phyloP scores from a whole-genome alignment of 2,113 vertebrate species.

The Ariopsis seemanni region DNA sequence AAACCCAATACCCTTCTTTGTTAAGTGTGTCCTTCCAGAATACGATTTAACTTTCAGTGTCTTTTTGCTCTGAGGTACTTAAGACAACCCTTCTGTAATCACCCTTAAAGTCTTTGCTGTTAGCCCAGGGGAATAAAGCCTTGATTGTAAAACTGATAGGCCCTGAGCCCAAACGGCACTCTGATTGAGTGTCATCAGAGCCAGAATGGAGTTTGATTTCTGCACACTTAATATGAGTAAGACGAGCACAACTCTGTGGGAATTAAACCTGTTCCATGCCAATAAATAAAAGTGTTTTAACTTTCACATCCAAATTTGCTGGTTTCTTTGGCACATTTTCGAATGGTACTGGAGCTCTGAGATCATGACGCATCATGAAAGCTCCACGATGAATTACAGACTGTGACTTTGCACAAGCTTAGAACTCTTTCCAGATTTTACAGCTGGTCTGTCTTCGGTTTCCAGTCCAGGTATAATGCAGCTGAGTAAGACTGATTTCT shows the following conservation, averaged over 20 bases:
- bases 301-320: constrained; percentile 34
- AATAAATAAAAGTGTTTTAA: constrained; percentile 38
- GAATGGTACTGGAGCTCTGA: constrained; percentile 38
- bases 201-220: constrained; percentile 52
- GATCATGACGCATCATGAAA: constrained; percentile 42
- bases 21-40: constrained; percentile 49
- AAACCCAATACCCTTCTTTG: constrained; percentile 41
- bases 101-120: constrained; percentile 42
- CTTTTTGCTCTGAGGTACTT: constrained; percentile 46
- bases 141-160: constrained; percentile 60
- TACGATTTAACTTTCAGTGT: constrained; percentile 50
- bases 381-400: constrained; percentile 30
- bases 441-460: constrained; percentile 40
- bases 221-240: constrained; percentile 55
- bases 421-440: constrained; percentile 34
- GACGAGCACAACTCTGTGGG: constrained; percentile 42
- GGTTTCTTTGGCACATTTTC: constrained; percentile 31
- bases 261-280: constrained; percentile 38
- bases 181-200: constrained; percentile 53
- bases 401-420: constrained; percentile 27
- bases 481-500: constrained; percentile 54
- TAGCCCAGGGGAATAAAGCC: constrained; percentile 55
- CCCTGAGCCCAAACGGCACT: constrained; percentile 54
- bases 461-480: background rate
- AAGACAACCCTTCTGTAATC: constrained; percentile 54